A percentile compares a stretch with the other conserved stretches of the same genome.
Conservation (phyloP, 2,888 invertebrate species). For the Troides helena region DNA sequence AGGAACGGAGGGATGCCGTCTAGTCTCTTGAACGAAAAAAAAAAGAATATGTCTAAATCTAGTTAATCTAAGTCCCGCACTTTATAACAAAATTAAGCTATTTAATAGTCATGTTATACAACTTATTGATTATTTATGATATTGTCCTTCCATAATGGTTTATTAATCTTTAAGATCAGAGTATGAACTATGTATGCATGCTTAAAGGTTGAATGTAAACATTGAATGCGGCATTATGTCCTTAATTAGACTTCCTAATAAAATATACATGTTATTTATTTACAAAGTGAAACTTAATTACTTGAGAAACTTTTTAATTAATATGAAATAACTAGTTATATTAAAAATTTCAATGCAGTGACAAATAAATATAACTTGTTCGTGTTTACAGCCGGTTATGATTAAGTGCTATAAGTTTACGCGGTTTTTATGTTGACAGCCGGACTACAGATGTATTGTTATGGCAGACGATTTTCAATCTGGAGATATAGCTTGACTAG, state of each 20-base stretch:
- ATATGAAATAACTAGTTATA: background rate
- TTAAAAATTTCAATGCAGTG: background rate
- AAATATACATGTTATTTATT: background rate
- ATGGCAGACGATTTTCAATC: too few species aligned
- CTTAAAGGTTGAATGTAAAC: background rate
- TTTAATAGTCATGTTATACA: background rate
- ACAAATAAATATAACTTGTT: background rate
- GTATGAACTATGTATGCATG: background rate
- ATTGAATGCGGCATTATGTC: slow-evolving; percentile 3
- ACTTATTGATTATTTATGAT: too few species aligned
- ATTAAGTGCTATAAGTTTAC: too few species aligned
- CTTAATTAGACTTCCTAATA: slow-evolving; percentile 16
- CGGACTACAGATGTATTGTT: too few species aligned
- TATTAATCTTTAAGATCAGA: slow-evolving; percentile 1
- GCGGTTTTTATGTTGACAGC: too few species aligned
- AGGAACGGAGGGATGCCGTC: too few species aligned
- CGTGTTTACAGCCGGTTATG: background rate
- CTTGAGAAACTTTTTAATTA: background rate
- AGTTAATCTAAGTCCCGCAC: too few species aligned
- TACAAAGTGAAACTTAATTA: background rate
- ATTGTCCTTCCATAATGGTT: background rate
- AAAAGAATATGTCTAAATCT: too few species aligned
- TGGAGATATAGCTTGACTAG: too few species aligned
- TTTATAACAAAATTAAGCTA: too few species aligned
- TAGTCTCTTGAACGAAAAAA: too few species aligned